Base-by-base conservation (phyloP, 1,140 invertebrate species). In the Bombus turneri region DNA sequence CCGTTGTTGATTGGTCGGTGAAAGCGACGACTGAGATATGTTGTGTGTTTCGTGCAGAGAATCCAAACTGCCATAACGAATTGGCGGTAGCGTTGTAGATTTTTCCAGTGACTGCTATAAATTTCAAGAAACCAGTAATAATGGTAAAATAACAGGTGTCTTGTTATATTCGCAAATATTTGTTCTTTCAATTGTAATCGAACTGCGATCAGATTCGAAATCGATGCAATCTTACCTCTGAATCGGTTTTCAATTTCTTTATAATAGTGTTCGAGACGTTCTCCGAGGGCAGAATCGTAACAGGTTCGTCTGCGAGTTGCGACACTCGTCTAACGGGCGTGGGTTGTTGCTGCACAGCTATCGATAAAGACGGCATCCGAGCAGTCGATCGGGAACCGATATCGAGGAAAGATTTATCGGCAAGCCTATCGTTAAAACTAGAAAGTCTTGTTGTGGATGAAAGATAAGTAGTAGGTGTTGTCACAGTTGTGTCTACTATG, bases 1-100 rank as follows among this genome's bases (percentile, higher is more conserved):
- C 76, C 92, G 89, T 25, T 93, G 93, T 31, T 85, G 83, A 62
- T 92, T 91, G 13, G 92, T 94, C 43, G 94, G 93, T 41, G 94
- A 93, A 10, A 92, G 91, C 15, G 93, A 93, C 25, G 94, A 92
- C 68, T 93, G 91, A 12, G 93, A 92, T 57, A 90, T 86, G 53
- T 86, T 90, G 47, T 95, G 93, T 25, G 95, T 90, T 91, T 97
- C 96, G 89, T 96, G 96, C 12, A 97, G 92, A 0, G 97, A 97
- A 91, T 97, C 97, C 87, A 97, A 95, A 62, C 97, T 97, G 31
- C 96, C 96, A 53, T 94, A 95, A 71, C 93, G 92, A 82, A 88
- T 66, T 18, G 93, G 92, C 2, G 92, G 90, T 53, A 92, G 41
- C 43, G 85, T 91, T 22, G 88, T 69, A 75, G 59, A 62, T 62